Evolutionary conservation across 2,113 vertebrate genomes (phyloP).

Genomic region (Lates calcarifer): DNA sequence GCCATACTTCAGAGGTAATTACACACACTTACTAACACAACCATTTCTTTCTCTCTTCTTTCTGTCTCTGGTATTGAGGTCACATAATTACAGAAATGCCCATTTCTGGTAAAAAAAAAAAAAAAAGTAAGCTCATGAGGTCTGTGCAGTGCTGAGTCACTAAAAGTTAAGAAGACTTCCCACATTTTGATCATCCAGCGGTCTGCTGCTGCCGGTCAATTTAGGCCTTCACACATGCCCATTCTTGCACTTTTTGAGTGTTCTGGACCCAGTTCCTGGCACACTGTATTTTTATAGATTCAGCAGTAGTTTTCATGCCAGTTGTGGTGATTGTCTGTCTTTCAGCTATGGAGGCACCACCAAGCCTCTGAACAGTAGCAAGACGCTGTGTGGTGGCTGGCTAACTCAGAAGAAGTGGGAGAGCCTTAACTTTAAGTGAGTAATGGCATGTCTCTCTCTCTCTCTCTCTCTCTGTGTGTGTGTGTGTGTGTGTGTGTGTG

Average conservation of each 20-base stretch:
- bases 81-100: slow-evolving; percentile 45
- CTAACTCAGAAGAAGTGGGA: slow-evolving; percentile 80
- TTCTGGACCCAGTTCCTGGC: slow-evolving; percentile 52
- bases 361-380: slow-evolving; percentile 67
- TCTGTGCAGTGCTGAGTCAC: slow-evolving; percentile 49
- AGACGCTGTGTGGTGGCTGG: slow-evolving; percentile 72
- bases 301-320: slow-evolving; percentile 37
- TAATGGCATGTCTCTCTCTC: slow-evolving; percentile 62
- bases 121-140: slow-evolving; percentile 22
- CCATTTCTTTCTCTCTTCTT: neutral
- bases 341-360: slow-evolving; percentile 71
- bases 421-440: slow-evolving; percentile 83
- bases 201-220: slow-evolving; percentile 45
- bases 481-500: no score
- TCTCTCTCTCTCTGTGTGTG: neutral
- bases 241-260: slow-evolving; percentile 53
- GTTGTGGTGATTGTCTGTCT: slow-evolving; percentile 64
- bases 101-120: slow-evolving; percentile 27
- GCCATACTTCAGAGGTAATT: slow-evolving; percentile 79
- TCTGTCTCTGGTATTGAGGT: slow-evolving; percentile 34
- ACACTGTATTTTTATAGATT: slow-evolving; percentile 37
- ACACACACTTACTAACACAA: slow-evolving; percentile 34
- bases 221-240: slow-evolving; percentile 26
- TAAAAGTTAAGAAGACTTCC: slow-evolving; percentile 38
- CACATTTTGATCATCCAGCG: slow-evolving; percentile 31